Base-by-base conservation (phyloP, 2,797 vertebrate species). In the Echiichthys vipera region DNA sequence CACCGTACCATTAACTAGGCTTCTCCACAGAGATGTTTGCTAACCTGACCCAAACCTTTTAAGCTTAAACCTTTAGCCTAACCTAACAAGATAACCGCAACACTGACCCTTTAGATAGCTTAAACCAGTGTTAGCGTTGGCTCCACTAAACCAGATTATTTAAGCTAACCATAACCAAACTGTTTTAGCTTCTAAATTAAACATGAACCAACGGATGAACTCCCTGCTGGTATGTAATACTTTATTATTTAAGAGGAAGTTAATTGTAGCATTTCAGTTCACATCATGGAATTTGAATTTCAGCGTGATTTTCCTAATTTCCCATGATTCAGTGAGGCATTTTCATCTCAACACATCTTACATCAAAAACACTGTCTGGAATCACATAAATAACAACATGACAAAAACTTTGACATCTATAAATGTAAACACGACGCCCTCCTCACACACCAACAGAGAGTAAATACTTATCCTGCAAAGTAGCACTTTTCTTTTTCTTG, bases 391-490 rank as follows among this genome's bases (percentile, higher is more conserved):
- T 67, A 71, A 77, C 66, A 66, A 56, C 46, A 12, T 22, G 55
- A 65, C 46, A 64, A 62, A 54, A 62, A 55, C 20, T 39, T n/a
- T 40, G 59, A 88, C 79, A 78, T 24, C 17, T 65, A 86, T 54
- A 66, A 54, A 79, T 74, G 82, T 86, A 83, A 86, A 88, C 71
- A 73, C 24, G 2, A 43, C n/a, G n/a, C 1, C 54, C 22, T 49
- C 15, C 5, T 43, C 70, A 39, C 42, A 65, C 36, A 14, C 6
- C 46, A 10, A 50, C 17, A 29, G 1, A 56, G 46, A 53, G 53
- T n/a, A 7, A 56, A 56, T 34, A 36, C 61, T 43, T 43, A 50
- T 55, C 57, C 50, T 22, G 47, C 36, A 27, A 5, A 32, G 49
- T 0, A 47, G 20, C 47, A 56, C 18, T n/a, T 25, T 37, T 47